These are phyloP conservation scores for Zophobas morio DNA, from an alignment of 1,140 invertebrate species.

Conservation along the genomic window DNA sequence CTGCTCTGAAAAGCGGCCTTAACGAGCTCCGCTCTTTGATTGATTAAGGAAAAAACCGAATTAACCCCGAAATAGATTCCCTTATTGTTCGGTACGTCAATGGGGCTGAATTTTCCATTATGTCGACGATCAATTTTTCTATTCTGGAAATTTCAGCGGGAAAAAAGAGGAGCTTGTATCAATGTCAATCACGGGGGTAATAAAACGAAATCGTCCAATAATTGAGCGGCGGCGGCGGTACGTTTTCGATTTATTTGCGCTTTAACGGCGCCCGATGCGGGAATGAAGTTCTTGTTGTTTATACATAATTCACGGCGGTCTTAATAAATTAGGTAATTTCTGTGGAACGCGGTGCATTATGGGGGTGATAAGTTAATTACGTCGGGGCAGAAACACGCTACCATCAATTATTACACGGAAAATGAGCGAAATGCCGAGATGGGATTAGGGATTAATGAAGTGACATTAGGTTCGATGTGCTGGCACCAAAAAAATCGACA, in stretches of 20 bases:
- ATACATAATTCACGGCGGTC: slow-evolving; percentile 16
- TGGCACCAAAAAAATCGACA: no score
- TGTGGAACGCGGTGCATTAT: slow-evolving; percentile 30
- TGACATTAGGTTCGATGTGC: no score
- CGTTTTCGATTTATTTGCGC: slow-evolving; percentile 23
- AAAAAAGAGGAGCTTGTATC: slow-evolving; percentile 12
- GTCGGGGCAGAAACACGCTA: slow-evolving; percentile 17
- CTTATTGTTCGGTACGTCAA: slow-evolving; percentile 14
- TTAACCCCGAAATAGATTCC: neutral
- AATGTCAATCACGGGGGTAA: slow-evolving; percentile 21
- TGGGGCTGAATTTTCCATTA: slow-evolving; percentile 34
- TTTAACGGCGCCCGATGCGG: slow-evolving; percentile 4
- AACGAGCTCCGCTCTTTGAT: no score
- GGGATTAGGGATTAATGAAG: no score
- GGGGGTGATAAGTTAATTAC: slow-evolving; percentile 39
- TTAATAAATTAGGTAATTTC: slow-evolving; percentile 43
- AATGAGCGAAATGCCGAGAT: slow-evolving; percentile 4
- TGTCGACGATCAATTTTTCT: slow-evolving; percentile 14
- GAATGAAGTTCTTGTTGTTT: neutral
- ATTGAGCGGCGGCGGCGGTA: neutral
- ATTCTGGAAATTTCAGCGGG: neutral
- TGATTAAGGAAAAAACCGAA: neutral
- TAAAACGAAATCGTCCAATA: slow-evolving; percentile 19
- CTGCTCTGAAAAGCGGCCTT: no score
- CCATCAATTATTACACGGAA: slow-evolving; percentile 26